These are phyloP conservation scores for Nasua narica DNA, from an alignment of 2,797 vertebrate species.

Conservation along the genomic window DNA sequence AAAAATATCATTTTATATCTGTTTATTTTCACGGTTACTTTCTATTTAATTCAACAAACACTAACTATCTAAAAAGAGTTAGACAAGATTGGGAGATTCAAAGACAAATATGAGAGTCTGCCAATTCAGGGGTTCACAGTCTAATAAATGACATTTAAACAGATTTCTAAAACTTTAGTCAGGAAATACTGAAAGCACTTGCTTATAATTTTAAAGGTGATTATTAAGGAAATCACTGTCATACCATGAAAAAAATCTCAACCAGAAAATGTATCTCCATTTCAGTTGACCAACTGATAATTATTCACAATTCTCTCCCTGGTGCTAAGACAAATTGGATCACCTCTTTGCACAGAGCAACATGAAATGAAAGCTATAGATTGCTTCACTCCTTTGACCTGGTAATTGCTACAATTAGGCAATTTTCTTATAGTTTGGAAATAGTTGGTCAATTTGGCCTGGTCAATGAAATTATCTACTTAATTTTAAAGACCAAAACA, in stretches of 20 bases:
- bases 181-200: neutral
- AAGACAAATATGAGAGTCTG: neutral
- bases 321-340: neutral
- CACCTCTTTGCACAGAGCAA: neutral
- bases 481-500: neutral
- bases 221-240: neutral
- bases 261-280: neutral
- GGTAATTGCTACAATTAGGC: neutral
- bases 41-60: neutral
- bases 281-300: neutral
- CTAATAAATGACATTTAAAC: neutral
- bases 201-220: neutral
- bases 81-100: neutral
- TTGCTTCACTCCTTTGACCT: neutral
- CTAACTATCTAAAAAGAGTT: neutral
- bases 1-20: neutral
- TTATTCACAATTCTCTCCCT: neutral
- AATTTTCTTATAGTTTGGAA: slow-evolving; percentile 23
- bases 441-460: neutral
- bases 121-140: neutral
- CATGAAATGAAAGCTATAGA: neutral
- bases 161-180: neutral
- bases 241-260: neutral
- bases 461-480: neutral
- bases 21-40: neutral